phyloP scores from a whole-genome alignment of 1,140 invertebrate genomes.

The Anagrus nilaparvatae region DNA sequence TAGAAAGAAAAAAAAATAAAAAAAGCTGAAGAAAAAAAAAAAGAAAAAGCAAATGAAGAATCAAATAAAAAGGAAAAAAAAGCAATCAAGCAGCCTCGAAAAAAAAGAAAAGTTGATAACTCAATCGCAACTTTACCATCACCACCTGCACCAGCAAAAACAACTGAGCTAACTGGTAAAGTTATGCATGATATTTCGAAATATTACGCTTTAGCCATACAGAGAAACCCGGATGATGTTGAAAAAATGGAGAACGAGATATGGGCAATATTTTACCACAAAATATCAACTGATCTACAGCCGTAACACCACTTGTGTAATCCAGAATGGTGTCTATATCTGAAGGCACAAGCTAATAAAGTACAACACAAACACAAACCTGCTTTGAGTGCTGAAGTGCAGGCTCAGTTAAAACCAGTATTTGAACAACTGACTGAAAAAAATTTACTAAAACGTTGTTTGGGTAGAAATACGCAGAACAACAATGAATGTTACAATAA shows the following conservation, averaged over 20 bases:
- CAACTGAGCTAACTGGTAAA: too few species aligned
- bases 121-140: too few species aligned
- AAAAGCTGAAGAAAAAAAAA: too few species aligned
- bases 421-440: constrained; percentile 11
- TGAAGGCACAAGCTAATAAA: constrained; percentile 7
- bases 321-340: constrained; percentile 6
- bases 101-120: too few species aligned
- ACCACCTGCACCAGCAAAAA: too few species aligned
- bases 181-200: too few species aligned
- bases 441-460: constrained; percentile 11
- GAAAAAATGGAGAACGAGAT: constrained; percentile 7
- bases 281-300: constrained; percentile 5
- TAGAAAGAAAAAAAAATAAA: too few species aligned
- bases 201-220: too few species aligned
- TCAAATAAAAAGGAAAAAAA: too few species aligned
- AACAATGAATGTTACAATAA: constrained; percentile 14
- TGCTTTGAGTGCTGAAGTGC: constrained; percentile 8
- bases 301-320: constrained; percentile 8
- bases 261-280: constrained; percentile 6
- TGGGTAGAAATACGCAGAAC: constrained; percentile 9
- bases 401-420: constrained; percentile 13
- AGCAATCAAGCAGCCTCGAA: too few species aligned
- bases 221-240: constrained; percentile 12
- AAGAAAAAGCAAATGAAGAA: too few species aligned
- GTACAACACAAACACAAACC: constrained; percentile 4